Evolutionary conservation across 2,113 vertebrate species (phyloP).

Genomic region (Lepisosteus oculatus): DNA sequence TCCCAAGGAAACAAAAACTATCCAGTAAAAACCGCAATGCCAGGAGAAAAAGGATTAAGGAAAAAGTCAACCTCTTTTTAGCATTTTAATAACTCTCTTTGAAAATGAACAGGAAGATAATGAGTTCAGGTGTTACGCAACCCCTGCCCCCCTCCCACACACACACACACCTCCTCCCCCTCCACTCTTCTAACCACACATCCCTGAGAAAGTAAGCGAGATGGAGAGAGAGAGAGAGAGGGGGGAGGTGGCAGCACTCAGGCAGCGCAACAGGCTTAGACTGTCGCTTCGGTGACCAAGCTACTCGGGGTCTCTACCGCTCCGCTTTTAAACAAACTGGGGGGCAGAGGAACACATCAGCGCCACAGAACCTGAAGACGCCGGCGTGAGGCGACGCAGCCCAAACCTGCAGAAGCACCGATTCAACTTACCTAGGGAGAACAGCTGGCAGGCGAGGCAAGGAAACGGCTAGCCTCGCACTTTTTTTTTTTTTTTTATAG

Average conservation of each 20-base stretch:
- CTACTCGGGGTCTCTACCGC: slow-evolving; percentile 24
- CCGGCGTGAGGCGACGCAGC: slow-evolving; percentile 34
- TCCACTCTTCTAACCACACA: background rate
- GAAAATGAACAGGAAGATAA: slow-evolving; percentile 32
- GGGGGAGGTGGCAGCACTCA: slow-evolving; percentile 5
- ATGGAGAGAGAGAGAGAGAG: slow-evolving; percentile 5
- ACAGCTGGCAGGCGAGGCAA: slow-evolving; percentile 36
- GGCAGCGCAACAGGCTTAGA: background rate
- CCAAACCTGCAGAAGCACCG: slow-evolving; percentile 35
- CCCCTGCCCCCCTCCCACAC: slow-evolving; percentile 7
- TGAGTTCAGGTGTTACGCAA: slow-evolving; percentile 37
- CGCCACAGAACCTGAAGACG: slow-evolving; percentile 38
- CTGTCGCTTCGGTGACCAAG: slow-evolving; percentile 11
- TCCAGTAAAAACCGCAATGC: slow-evolving; percentile 12
- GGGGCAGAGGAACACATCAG: slow-evolving; percentile 36
- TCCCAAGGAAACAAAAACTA: too few species aligned
- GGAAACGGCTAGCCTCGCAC: slow-evolving; percentile 36
- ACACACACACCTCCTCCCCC: background rate
- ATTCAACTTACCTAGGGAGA: slow-evolving; percentile 41
- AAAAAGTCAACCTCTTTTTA: slow-evolving; percentile 49
- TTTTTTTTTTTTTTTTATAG: slow-evolving; percentile 34
- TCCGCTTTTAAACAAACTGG: slow-evolving; percentile 8
- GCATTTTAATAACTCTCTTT: slow-evolving; percentile 43
- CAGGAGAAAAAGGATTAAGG: slow-evolving; percentile 49
- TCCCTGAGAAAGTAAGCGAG: background rate